Evolutionary conservation across 2,797 vertebrate species (phyloP).

Genomic region (Falco naumanni): DNA sequence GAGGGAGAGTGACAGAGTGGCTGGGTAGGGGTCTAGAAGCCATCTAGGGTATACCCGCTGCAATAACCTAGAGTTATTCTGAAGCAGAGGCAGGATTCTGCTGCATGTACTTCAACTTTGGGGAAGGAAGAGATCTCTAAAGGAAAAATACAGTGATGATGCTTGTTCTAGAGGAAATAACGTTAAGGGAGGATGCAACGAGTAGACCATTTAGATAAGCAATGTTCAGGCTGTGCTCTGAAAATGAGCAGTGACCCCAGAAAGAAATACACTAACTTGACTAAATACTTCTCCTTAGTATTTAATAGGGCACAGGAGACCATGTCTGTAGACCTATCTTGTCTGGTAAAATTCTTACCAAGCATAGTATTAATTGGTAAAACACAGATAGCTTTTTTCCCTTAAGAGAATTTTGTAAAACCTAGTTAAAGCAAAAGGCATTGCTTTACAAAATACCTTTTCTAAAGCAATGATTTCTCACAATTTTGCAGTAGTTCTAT

Average conservation of each 20-base stretch:
- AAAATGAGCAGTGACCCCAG: not conserved
- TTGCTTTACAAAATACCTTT: not conserved
- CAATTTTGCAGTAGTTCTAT: not conserved
- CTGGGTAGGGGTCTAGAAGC: not conserved
- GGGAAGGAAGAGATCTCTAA: not conserved
- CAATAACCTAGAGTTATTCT: not conserved
- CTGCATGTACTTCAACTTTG: not conserved
- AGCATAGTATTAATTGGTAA: not conserved
- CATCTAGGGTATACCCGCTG: not conserved
- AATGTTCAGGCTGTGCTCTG: not conserved
- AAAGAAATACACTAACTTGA: not conserved
- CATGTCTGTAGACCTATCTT: not conserved
- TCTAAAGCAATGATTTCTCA: not conserved
- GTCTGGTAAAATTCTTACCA: not conserved
- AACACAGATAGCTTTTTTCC: not conserved
- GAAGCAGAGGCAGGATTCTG: not conserved
- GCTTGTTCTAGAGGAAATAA: not conserved
- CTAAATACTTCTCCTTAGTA: not conserved
- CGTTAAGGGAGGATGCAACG: not conserved
- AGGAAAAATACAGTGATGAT: not conserved
- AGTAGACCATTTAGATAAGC: not conserved
- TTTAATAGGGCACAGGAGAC: not conserved
- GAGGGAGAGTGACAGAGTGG: not conserved
- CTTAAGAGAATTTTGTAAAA: not conserved
- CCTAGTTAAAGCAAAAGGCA: not conserved